Evolutionary conservation across 2,888 invertebrate genomes (phyloP).

Genomic region (Zaprionus lineosus): DNA sequence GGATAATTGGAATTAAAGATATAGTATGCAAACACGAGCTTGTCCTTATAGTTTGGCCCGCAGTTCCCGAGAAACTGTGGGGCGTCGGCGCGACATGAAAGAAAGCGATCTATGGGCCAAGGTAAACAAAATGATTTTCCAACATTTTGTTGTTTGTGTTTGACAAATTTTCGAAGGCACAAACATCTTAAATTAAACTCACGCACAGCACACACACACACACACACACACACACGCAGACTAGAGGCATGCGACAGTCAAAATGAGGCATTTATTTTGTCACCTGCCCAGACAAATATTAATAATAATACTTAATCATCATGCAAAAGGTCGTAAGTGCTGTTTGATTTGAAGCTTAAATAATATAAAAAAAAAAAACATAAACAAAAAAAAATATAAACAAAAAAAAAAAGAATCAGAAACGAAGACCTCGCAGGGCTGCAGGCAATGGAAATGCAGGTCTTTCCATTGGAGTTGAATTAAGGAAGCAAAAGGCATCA

Average conservation of each 20-base stretch:
- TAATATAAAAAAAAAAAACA: neutral
- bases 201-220: constrained; percentile 64
- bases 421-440: too few relatives aligned
- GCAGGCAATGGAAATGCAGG: too few relatives aligned
- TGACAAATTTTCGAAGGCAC: constrained; percentile 60
- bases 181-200: constrained; percentile 69
- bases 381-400: neutral
- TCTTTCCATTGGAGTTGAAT: too few relatives aligned
- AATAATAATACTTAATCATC: constrained; percentile 58
- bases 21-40: constrained; percentile 36
- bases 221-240: constrained; percentile 66
- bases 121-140: constrained; percentile 44
- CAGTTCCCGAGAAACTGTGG: constrained; percentile 34
- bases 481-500: too few relatives aligned
- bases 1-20: constrained; percentile 74
- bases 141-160: constrained; percentile 53
- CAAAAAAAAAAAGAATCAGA: neutral
- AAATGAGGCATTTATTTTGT: constrained; percentile 74
- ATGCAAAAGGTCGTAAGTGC: constrained; percentile 43
- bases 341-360: constrained; percentile 37
- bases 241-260: constrained; percentile 27
- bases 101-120: constrained; percentile 64
- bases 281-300: constrained; percentile 66
- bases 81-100: constrained; percentile 60
- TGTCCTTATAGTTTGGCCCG: neutral